These are phyloP conservation scores for Ganaspis sp. DNA, from an alignment of 1,140 invertebrate genomes.

Conservation along the genomic window DNA sequence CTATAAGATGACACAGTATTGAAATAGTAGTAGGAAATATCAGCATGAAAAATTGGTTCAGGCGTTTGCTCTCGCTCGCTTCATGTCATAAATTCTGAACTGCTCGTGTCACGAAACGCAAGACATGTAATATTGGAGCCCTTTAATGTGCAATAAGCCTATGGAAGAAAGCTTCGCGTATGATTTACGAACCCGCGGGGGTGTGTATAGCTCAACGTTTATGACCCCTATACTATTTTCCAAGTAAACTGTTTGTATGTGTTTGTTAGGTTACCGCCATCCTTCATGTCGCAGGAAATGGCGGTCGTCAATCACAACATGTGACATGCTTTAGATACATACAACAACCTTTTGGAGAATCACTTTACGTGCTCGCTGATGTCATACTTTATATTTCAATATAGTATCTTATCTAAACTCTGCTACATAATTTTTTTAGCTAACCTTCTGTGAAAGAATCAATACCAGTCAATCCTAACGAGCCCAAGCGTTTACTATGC, in stretches of 20 bases:
- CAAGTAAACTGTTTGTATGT: slow-evolving; percentile 30
- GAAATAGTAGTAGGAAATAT: background rate
- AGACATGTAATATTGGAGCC: slow-evolving; percentile 40
- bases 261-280: slow-evolving; percentile 31
- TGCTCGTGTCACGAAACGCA: slow-evolving; percentile 40
- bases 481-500: background rate
- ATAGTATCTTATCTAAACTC: background rate
- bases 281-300: slow-evolving; percentile 49
- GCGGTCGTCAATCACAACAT: slow-evolving; percentile 50
- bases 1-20: background rate
- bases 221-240: slow-evolving; percentile 41
- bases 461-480: no score
- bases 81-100: slow-evolving; percentile 40
- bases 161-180: slow-evolving; percentile 39
- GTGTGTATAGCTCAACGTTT: slow-evolving; percentile 42
- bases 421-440: background rate
- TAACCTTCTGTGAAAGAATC: background rate
- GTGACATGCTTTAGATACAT: slow-evolving; percentile 31
- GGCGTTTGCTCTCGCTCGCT: slow-evolving; percentile 33
- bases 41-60: background rate
- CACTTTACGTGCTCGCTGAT: background rate
- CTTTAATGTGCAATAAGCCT: slow-evolving; percentile 50
- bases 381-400: background rate
- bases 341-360: slow-evolving; percentile 2
- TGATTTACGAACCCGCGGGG: slow-evolving; percentile 46